These are phyloP conservation scores for Zalophus californianus DNA, from an alignment of 2,797 vertebrate species.

Conservation along the genomic window DNA sequence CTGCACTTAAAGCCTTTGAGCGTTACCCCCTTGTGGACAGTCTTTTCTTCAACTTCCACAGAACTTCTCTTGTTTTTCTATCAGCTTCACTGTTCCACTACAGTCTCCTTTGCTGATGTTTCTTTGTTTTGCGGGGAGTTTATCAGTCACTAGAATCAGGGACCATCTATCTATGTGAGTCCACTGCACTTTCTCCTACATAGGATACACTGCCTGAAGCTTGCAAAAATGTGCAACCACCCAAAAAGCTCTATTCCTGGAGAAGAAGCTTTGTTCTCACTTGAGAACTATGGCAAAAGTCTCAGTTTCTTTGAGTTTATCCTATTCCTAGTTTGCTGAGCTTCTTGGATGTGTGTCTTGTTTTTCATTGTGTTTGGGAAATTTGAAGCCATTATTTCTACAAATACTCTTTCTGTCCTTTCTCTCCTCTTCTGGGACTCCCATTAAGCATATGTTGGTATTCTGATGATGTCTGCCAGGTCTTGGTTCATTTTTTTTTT, in stretches of 20 bases:
- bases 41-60: neutral
- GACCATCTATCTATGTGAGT: neutral
- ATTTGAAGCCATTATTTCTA: neutral
- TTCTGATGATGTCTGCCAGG: neutral
- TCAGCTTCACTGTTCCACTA: neutral
- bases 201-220: neutral
- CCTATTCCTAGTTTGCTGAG: neutral
- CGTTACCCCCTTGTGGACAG: neutral
- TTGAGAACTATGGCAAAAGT: slow-evolving; percentile 59
- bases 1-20: neutral
- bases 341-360: neutral
- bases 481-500: neutral
- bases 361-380: neutral
- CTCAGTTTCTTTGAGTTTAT: neutral
- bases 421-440: neutral
- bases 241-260: slow-evolving; percentile 44
- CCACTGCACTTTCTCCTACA: neutral
- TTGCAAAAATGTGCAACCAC: neutral
- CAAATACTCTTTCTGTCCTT: neutral
- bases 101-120: neutral
- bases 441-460: neutral
- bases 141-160: neutral
- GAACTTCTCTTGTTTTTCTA: neutral
- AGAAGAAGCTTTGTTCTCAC: slow-evolving; percentile 63
- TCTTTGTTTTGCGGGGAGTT: neutral